These are phyloP conservation scores for Gnatocerus cornutus DNA, from an alignment of 2,888 invertebrate species.

Conservation along the genomic window DNA sequence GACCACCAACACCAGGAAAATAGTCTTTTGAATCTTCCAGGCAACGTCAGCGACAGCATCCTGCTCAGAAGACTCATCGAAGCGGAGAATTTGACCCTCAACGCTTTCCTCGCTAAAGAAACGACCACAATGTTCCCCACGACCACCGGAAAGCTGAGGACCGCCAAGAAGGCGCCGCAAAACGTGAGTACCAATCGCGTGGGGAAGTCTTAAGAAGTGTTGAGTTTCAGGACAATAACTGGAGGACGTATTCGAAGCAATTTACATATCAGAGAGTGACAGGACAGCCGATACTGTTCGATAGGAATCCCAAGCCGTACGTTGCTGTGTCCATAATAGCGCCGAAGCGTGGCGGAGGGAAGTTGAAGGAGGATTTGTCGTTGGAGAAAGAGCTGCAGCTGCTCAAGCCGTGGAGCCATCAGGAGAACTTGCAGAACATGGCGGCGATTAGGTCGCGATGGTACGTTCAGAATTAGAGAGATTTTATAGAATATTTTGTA, in stretches of 20 bases:
- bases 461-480: constrained; percentile 57
- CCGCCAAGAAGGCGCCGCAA: constrained; percentile 27
- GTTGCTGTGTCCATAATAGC: constrained; percentile 70
- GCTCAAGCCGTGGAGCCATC: constrained; percentile 69
- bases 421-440: constrained; percentile 66
- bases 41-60: constrained; percentile 65
- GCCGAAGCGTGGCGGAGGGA: constrained; percentile 62
- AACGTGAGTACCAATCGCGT: constrained; percentile 59
- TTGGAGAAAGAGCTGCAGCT: constrained; percentile 68
- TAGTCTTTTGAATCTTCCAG: background rate
- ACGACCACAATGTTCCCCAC: background rate
- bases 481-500: too few species aligned
- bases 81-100: constrained; percentile 4
- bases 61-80: constrained; percentile 59
- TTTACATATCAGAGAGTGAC: constrained; percentile 70
- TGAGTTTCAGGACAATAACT: constrained; percentile 53
- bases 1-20: background rate
- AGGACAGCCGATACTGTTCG: constrained; percentile 64
- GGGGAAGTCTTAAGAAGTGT: too few species aligned
- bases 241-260: constrained; percentile 64
- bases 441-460: constrained; percentile 65
- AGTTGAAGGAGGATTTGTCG: constrained; percentile 58
- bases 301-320: constrained; percentile 69
- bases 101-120: background rate
- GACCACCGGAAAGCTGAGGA: background rate